Evolutionary conservation across 92 coral and sea anemone genomes (phyloP), one percentile per base, ranked within the genome.

Genomic region (Bergia sp.): DNA sequence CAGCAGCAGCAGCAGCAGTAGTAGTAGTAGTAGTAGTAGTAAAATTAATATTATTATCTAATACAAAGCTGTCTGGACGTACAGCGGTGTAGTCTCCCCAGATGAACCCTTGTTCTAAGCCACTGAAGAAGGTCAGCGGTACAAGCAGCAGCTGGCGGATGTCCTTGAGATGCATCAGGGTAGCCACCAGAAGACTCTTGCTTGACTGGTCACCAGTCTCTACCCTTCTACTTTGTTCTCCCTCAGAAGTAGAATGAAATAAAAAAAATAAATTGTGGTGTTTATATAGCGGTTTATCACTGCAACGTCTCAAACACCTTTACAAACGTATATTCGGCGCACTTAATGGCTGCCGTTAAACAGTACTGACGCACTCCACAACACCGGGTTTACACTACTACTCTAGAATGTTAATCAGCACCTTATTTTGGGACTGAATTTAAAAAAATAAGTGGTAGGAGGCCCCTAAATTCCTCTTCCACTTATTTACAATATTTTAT

Each of bases 21-120:
- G 8, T 49, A 49, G 6, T 12, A 7, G 6, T 7, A 49, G 6
- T 12, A 7, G 6, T 7, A 49, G 6, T 49, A 49, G 6, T 7
- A 29, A 4, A 9, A 50, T 45, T 7, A 11, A 9, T 11, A 50
- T 50, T 2, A 50, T 50, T 12, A 53, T 53, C 58, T 5, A n/a
- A 76, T 20, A 16, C 21, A 37, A 10, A 23, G 12, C 50, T 64
- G 7, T 2, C 12, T 37, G 9, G 5, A 47, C 76, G 72, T 91
- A 97, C 99, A 93, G 90, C 93, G 37, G 99, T 97, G 86, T 91
- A 97, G 88, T 97, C 99, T n/a, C 94, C 98, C 53, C 94, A 95
- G 21, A 96, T 93, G 86, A 97, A 97, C 21, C 97, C 99, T 91
- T 97, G 99, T 81, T 97, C 99, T 76, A 97, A 88, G 75, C 99